Conservation (phyloP, 2,888 invertebrate genomes). For the Tuta absoluta region DNA sequence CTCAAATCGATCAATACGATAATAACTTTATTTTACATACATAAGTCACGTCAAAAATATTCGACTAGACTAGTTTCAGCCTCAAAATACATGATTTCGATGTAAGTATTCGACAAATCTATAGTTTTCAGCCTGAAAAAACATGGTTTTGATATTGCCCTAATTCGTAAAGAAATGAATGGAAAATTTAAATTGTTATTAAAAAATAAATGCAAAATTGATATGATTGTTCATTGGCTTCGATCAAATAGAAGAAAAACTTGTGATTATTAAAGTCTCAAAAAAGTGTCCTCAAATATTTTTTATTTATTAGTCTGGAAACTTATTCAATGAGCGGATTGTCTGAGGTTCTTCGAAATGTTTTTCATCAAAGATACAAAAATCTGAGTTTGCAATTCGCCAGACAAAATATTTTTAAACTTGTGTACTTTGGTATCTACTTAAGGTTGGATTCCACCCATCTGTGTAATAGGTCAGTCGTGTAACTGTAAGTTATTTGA, state of each 20-base stretch:
- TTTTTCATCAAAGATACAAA: not conserved
- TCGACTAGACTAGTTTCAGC: too few species aligned
- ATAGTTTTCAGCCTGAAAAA: too few species aligned
- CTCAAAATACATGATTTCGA: too few species aligned
- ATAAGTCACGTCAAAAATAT: too few species aligned
- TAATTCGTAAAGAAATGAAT: not conserved
- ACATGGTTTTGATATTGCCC: too few species aligned
- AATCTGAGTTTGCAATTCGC: not conserved
- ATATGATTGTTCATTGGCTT: not conserved
- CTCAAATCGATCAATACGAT: too few species aligned
- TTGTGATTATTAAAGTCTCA: not conserved
- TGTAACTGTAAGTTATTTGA: too few species aligned
- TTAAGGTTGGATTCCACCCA: not conserved
- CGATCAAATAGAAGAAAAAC: not conserved
- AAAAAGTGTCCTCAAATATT: slow-evolving; percentile 4
- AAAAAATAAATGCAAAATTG: not conserved
- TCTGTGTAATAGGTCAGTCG: too few species aligned
- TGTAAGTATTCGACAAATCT: too few species aligned
- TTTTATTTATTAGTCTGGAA: slow-evolving; percentile 7
- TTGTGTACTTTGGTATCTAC: not conserved
- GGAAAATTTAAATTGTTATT: not conserved
- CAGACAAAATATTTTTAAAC: too few species aligned
- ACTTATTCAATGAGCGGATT: slow-evolving; percentile 11
- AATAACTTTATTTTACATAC: too few species aligned
- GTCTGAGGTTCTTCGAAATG: not conserved